phyloP scores from a whole-genome alignment of 2,113 vertebrate genomes.

The Ceyx margarethae region DNA sequence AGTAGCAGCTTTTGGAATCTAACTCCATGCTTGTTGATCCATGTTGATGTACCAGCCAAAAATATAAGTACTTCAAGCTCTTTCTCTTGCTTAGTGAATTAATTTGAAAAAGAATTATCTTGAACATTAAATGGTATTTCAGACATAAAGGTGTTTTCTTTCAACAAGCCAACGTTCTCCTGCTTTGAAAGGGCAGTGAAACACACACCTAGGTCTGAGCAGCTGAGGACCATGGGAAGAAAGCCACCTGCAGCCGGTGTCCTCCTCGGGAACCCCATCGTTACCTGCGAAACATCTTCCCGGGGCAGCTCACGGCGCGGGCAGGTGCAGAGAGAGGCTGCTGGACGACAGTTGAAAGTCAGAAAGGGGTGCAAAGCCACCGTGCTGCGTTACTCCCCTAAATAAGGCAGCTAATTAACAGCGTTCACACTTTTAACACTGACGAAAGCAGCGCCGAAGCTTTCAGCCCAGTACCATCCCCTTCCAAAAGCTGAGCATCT shows the following conservation, averaged over 20 bases:
- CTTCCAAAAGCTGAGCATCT: not conserved
- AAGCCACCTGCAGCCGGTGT: rapidly evolving
- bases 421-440: rapidly evolving
- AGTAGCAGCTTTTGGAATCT: not conserved
- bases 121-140: not conserved
- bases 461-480: not conserved
- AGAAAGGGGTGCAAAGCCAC: not conserved
- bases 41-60: not conserved
- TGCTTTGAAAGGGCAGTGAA: rapidly evolving
- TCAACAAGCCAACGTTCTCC: rapidly evolving
- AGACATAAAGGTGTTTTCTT: rapidly evolving
- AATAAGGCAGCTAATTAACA: rapidly evolving
- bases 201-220: not conserved
- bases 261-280: not conserved
- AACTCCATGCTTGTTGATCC: not conserved
- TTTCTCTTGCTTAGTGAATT: not conserved
- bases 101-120: not conserved
- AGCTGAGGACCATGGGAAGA: rapidly evolving
- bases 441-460: not conserved
- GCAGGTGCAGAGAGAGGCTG: not conserved
- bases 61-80: not conserved
- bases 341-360: rapidly evolving
- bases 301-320: rapidly evolving
- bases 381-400: rapidly evolving
- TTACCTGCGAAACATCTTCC: not conserved